Evolutionary conservation across 2,888 invertebrate genomes (phyloP).

Genomic region (Dryadula phaetusa): DNA sequence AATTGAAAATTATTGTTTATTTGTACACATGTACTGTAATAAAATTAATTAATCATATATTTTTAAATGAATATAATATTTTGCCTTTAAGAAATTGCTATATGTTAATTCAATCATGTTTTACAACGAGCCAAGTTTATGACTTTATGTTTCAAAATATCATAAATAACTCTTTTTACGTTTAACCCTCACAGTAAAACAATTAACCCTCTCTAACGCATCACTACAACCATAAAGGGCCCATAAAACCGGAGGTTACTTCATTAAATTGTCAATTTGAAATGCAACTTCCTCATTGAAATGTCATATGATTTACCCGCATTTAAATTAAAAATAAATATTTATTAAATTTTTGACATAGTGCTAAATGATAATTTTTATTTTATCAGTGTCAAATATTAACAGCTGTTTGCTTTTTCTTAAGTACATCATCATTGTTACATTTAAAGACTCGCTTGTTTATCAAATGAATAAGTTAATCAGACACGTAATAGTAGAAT

Average conservation of each 20-base stretch:
- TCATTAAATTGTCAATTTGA: slow-evolving; percentile 27
- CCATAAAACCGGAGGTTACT: slow-evolving; percentile 4
- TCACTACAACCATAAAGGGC: neutral
- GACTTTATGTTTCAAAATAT: neutral
- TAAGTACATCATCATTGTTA: too few relatives aligned
- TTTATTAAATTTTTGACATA: neutral
- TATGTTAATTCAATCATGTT: too few relatives aligned
- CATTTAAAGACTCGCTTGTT: neutral
- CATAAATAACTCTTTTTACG: slow-evolving; percentile 1
- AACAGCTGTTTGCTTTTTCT: slow-evolving; percentile 2
- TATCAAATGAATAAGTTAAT: slow-evolving; percentile 4
- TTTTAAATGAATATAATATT: too few relatives aligned
- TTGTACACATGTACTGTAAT: too few relatives aligned
- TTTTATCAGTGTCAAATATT: neutral
- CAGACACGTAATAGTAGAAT: slow-evolving; percentile 8
- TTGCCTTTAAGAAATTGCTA: too few relatives aligned
- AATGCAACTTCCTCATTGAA: slow-evolving; percentile 31
- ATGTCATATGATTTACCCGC: slow-evolving; percentile 23
- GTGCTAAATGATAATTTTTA: neutral
- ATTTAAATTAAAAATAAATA: slow-evolving; percentile 12
- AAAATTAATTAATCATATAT: too few relatives aligned
- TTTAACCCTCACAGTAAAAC: neutral
- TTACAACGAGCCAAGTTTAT: too few relatives aligned
- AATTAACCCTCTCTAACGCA: slow-evolving; percentile 6
- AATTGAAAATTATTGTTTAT: too few relatives aligned